Percentiles rank a stretch among this genome's conserved stretches.
Conservation (phyloP, 2,113 vertebrate species). For the Isichthys henryi region DNA sequence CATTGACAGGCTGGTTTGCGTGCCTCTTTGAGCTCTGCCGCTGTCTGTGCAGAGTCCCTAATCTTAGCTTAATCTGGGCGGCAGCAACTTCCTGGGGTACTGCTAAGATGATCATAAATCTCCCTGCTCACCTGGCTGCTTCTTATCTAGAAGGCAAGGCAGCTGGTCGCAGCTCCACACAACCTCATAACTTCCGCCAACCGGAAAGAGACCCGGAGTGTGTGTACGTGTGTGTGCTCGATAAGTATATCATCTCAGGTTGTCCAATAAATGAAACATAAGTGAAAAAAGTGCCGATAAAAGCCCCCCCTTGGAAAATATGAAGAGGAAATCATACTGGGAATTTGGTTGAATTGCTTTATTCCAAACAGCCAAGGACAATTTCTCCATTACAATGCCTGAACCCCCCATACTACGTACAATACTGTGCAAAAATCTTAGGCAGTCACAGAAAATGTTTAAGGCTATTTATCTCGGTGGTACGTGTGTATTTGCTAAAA, state of each 20-base stretch:
- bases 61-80: constrained; percentile 9
- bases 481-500: not conserved
- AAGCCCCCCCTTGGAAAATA: not conserved
- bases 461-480: not conserved
- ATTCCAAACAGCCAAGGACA: not conserved
- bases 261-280: not conserved
- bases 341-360: not conserved
- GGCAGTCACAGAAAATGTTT: not conserved
- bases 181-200: not conserved
- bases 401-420: not conserved
- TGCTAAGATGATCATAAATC: not conserved
- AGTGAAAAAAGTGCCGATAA: not conserved
- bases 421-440: not conserved
- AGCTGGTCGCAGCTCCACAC: not conserved
- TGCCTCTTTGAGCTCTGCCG: not conserved
- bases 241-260: not conserved
- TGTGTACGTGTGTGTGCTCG: not conserved
- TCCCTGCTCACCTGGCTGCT: not conserved
- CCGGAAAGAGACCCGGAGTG: constrained; percentile 13
- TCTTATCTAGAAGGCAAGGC: not conserved
- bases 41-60: not conserved
- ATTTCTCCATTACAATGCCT: not conserved
- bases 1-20: not conserved
- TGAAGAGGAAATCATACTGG: not conserved
- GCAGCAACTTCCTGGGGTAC: not conserved